Percentiles rank a stretch among this genome's conserved stretches.
Evolutionary conservation across 1,140 invertebrate genomes (phyloP).

Genomic region (Calliopsis andreniformis): DNA sequence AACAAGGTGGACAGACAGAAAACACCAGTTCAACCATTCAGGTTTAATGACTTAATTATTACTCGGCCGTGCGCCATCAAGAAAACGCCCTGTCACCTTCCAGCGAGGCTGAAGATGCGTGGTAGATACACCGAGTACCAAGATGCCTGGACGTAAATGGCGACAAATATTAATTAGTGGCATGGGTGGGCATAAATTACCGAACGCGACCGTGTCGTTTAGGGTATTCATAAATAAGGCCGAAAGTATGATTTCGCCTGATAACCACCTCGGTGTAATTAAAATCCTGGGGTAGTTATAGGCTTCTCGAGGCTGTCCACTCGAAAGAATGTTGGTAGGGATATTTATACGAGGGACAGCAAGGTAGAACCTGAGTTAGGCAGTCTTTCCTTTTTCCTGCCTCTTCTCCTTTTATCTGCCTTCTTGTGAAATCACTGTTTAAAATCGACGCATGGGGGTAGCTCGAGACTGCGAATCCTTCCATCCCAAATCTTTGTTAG

Average conservation of each 20-base stretch:
- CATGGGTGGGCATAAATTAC: conserved; percentile 65
- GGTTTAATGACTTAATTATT: conserved; percentile 10
- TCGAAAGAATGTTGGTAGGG: conserved; percentile 40
- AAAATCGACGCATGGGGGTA: too few relatives aligned
- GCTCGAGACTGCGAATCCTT: too few relatives aligned
- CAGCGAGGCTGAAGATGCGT: not conserved
- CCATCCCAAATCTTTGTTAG: too few relatives aligned
- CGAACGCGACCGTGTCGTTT: conserved; percentile 47
- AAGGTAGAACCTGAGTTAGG: conserved; percentile 24
- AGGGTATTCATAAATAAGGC: conserved; percentile 76
- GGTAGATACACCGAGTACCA: not conserved
- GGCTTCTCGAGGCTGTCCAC: not conserved
- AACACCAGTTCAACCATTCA: not conserved
- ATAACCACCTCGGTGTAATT: conserved; percentile 71
- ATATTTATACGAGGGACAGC: conserved; percentile 54
- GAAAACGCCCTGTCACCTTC: not conserved
- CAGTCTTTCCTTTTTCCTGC: conserved; percentile 13
- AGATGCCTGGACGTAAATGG: conserved; percentile 63
- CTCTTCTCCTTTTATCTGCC: not conserved
- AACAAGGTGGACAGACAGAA: not conserved
- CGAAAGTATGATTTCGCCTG: conserved; percentile 73
- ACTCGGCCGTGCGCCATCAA: not conserved
- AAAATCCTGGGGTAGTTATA: conserved; percentile 49
- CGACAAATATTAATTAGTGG: conserved; percentile 79
- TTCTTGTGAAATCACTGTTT: too few relatives aligned